These are phyloP conservation scores for Leptopilina syphax DNA, from an alignment of 2,888 invertebrate species.

Conservation along the genomic window DNA sequence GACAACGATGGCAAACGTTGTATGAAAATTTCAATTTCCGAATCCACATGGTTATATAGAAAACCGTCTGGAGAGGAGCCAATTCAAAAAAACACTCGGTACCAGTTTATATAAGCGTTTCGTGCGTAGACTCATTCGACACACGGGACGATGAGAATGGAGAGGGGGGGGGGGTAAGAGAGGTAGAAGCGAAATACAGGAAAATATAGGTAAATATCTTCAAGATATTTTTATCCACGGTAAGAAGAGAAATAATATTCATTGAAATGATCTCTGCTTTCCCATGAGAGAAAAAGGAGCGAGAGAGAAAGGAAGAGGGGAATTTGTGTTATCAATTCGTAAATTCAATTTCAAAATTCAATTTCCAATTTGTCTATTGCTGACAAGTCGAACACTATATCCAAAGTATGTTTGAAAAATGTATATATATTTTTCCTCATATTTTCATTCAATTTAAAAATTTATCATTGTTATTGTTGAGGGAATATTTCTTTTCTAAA, in stretches of 20 bases:
- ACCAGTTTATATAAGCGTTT: constrained; percentile 43
- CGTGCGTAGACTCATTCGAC: neutral
- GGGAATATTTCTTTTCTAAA: too few relatives aligned
- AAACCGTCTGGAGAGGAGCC: constrained; percentile 46
- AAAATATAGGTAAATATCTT: constrained; percentile 31
- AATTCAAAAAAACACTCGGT: constrained; percentile 47
- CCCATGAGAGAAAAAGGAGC: neutral
- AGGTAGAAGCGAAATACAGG: too few relatives aligned
- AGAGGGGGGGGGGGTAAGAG: too few relatives aligned
- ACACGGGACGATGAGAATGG: too few relatives aligned
- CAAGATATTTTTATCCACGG: constrained; percentile 17
- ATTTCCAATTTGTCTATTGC: constrained; percentile 32
- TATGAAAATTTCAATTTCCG: constrained; percentile 51
- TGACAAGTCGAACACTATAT: neutral
- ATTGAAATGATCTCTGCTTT: constrained; percentile 2
- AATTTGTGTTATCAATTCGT: constrained; percentile 5
- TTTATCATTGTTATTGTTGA: neutral
- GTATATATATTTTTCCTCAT: neutral
- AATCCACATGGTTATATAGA: constrained; percentile 45
- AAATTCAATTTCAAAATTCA: constrained; percentile 28
- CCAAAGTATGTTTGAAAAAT: constrained; percentile 2
- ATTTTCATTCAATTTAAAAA: neutral
- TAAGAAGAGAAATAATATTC: constrained; percentile 20
- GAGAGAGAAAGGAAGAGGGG: neutral
- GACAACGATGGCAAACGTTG: constrained; percentile 39